Evolutionary conservation across 2,888 invertebrate species (phyloP).

Genomic region (Hoplodrina ambigua): DNA sequence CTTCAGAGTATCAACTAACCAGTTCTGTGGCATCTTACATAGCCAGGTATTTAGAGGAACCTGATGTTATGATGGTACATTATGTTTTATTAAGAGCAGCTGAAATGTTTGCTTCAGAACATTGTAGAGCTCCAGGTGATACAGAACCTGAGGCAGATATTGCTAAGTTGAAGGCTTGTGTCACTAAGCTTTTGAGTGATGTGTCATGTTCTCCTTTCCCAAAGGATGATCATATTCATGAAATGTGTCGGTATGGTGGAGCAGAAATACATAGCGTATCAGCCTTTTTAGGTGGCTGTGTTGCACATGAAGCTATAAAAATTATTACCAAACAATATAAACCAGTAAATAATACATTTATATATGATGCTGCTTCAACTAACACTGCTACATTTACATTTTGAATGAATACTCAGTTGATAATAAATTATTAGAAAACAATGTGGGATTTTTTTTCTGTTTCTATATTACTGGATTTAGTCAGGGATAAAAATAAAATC

Average conservation of each 20-base stretch:
- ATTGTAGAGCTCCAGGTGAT: constrained; percentile 97
- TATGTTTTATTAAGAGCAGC: constrained; percentile 97
- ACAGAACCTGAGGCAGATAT: constrained; percentile 97
- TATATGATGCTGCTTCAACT: constrained; percentile 98
- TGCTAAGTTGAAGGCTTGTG: constrained; percentile 94
- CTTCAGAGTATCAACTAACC: constrained; percentile 94
- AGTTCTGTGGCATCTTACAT: constrained; percentile 90
- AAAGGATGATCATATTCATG: constrained; percentile 98
- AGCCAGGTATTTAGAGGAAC: constrained; percentile 94
- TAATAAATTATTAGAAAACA: constrained; percentile 66
- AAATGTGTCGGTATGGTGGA: constrained; percentile 98
- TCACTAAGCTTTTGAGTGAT: constrained; percentile 94
- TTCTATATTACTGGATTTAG: constrained; percentile 8
- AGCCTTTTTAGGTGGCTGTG: constrained; percentile 97
- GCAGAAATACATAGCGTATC: constrained; percentile 98
- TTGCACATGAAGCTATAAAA: constrained; percentile 99
- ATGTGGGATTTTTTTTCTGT: constrained; percentile 43
- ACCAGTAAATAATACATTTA: constrained; percentile 98
- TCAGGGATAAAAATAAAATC: constrained; percentile 56
- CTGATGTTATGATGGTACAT: constrained; percentile 96
- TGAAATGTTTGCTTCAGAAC: constrained; percentile 96
- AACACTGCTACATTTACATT: constrained; percentile 95
- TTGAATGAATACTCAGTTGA: constrained; percentile 76
- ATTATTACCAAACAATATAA: constrained; percentile 98
- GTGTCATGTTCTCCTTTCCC: constrained; percentile 95